These are phyloP conservation scores for Penaeus chinensis DNA, from an alignment of 1,140 invertebrate genomes.

Conservation along the genomic window DNA sequence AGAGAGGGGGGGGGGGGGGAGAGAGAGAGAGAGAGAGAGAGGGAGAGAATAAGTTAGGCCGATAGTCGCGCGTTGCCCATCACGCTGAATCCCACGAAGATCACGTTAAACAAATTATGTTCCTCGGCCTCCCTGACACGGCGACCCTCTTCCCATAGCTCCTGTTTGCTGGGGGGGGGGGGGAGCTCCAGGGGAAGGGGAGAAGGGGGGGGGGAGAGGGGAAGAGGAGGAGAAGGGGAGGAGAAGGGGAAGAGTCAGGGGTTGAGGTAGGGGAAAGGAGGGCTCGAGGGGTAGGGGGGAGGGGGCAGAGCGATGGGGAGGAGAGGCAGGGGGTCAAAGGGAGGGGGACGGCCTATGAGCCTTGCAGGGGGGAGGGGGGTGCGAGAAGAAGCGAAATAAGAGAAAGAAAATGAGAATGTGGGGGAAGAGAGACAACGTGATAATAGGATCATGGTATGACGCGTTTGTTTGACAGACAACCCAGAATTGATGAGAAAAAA, in stretches of 20 bases:
- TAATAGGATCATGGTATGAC: not conserved
- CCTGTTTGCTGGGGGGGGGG: not conserved
- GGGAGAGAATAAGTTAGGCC: not conserved
- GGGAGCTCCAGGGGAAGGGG: too few species aligned
- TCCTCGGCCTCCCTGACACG: not conserved
- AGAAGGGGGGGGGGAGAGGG: too few species aligned
- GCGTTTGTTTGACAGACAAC: not conserved
- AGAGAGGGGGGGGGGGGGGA: too few species aligned
- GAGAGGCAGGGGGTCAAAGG: too few species aligned
- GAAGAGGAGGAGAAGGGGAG: too few species aligned
- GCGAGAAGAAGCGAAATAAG: not conserved
- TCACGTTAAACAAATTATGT: conserved; percentile 23
- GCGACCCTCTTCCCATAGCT: not conserved
- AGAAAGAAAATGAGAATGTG: not conserved
- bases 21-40: not conserved
- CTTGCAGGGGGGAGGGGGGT: not conserved
- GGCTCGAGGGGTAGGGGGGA: too few species aligned
- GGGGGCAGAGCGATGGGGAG: too few species aligned
- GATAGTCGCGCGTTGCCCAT: not conserved
- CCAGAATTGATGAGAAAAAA: too few species aligned
- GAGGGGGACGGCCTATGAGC: not conserved
- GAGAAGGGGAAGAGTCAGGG: too few species aligned
- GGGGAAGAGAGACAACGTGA: not conserved
- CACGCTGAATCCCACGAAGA: not conserved
- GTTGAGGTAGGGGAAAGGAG: too few species aligned